Conservation (phyloP, 2,797 vertebrate species). For the Otus scops region DNA sequence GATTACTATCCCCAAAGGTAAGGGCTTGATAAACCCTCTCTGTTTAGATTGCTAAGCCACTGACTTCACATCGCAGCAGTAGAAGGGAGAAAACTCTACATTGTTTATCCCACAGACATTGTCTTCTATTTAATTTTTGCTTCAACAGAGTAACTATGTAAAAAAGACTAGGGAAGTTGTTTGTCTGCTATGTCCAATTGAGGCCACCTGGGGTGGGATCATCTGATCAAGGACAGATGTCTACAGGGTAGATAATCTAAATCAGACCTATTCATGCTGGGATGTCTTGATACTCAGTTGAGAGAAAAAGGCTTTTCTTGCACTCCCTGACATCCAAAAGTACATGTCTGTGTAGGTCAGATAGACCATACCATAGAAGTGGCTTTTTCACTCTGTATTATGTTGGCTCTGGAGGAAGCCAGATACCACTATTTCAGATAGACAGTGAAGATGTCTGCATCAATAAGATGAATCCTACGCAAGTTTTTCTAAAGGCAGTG, state of each 20-base stretch:
- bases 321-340: neutral
- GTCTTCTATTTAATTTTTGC: neutral
- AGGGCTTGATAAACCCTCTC: neutral
- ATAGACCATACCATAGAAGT: neutral
- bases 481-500: neutral
- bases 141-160: neutral
- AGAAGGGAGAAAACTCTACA: slow-evolving; percentile 1
- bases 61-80: neutral
- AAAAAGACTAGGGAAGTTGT: neutral
- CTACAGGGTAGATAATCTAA: neutral
- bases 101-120: neutral
- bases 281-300: neutral
- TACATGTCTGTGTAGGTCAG: neutral
- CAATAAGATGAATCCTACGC: neutral
- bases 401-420: neutral
- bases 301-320: neutral
- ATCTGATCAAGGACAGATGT: neutral
- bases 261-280: neutral
- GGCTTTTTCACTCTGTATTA: neutral
- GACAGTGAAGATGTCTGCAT: neutral
- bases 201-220: neutral
- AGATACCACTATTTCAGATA: neutral
- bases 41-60: neutral
- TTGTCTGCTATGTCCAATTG: neutral
- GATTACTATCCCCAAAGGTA: slow-evolving; percentile 98